Conservation (phyloP, 2,113 vertebrate species). For the Cisticola juncidis region DNA sequence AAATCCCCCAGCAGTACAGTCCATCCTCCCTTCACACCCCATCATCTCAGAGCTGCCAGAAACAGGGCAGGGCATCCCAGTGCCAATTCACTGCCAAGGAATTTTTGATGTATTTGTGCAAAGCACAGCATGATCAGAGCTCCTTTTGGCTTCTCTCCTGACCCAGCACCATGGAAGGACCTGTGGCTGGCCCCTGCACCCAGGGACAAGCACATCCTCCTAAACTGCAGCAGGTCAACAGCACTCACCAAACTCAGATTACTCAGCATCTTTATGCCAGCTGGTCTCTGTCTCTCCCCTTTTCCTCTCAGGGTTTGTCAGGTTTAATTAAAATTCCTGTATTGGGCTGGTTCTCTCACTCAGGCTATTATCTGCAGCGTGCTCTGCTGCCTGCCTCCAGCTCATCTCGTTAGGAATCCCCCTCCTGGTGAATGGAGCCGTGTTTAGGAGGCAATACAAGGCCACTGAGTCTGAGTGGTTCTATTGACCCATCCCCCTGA, state of each 20-base stretch:
- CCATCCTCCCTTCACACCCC: not conserved
- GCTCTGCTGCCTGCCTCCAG: not conserved
- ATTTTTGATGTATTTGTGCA: not conserved
- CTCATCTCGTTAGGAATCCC: not conserved
- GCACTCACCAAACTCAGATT: not conserved
- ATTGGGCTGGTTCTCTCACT: not conserved
- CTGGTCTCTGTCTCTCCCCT: not conserved
- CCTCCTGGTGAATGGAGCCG: not conserved
- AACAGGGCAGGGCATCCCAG: not conserved
- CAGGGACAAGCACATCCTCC: not conserved
- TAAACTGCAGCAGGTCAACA: not conserved
- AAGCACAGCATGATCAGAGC: not conserved
- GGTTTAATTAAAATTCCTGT: slow-evolving; percentile 44
- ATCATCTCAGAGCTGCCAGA: not conserved
- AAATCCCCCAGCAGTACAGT: not conserved
- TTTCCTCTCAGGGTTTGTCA: not conserved
- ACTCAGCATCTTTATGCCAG: not conserved
- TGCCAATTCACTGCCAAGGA: not conserved
- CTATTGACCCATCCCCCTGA: not conserved
- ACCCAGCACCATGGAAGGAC: not conserved
- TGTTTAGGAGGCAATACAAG: not conserved
- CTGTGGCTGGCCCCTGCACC: not conserved
- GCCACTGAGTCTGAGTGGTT: not conserved
- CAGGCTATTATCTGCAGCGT: not conserved
- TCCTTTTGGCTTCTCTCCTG: not conserved